A percentile compares a stretch with the other conserved stretches of the same genome.
phyloP scores from a whole-genome alignment of 2,888 invertebrate genomes.

The Pollenia labialis region DNA sequence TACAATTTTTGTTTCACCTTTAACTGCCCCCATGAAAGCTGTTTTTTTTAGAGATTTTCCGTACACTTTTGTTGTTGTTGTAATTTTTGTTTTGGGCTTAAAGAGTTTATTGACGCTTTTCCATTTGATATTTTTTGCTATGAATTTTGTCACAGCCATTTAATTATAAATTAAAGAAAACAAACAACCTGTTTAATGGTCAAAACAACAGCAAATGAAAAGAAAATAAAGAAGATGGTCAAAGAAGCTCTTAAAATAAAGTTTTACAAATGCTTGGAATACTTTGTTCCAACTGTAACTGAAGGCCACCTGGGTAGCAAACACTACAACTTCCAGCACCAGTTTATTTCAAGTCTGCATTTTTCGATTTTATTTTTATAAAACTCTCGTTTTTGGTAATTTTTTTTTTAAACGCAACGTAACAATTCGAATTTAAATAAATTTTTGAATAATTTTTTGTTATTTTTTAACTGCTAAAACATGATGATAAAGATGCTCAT shows the following conservation, averaged over 20 bases:
- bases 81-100: slow-evolving; percentile 20
- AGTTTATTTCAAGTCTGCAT: slow-evolving; percentile 5
- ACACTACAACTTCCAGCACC: slow-evolving; percentile 17
- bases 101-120: slow-evolving; percentile 71
- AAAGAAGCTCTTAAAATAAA: slow-evolving; percentile 11
- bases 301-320: slow-evolving; percentile 59
- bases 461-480: background rate
- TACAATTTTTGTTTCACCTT: slow-evolving; percentile 3
- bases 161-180: slow-evolving; percentile 16
- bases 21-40: slow-evolving; percentile 47
- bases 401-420: slow-evolving; percentile 24
- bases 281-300: background rate
- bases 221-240: slow-evolving; percentile 32
- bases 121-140: slow-evolving; percentile 11
- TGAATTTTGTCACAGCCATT: slow-evolving; percentile 51
- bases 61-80: background rate
- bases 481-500: slow-evolving; percentile 25
- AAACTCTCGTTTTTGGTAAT: slow-evolving; percentile 28
- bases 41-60: background rate
- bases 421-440: slow-evolving; percentile 52
- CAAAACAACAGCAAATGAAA: slow-evolving; percentile 26
- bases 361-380: background rate
- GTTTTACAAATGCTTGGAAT: slow-evolving; percentile 14
- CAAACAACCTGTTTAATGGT: slow-evolving; percentile 46
- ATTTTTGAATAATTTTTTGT: slow-evolving; percentile 36